phyloP scores from a whole-genome alignment of 2,888 invertebrate genomes.

The Myopa tessellatipennis region DNA sequence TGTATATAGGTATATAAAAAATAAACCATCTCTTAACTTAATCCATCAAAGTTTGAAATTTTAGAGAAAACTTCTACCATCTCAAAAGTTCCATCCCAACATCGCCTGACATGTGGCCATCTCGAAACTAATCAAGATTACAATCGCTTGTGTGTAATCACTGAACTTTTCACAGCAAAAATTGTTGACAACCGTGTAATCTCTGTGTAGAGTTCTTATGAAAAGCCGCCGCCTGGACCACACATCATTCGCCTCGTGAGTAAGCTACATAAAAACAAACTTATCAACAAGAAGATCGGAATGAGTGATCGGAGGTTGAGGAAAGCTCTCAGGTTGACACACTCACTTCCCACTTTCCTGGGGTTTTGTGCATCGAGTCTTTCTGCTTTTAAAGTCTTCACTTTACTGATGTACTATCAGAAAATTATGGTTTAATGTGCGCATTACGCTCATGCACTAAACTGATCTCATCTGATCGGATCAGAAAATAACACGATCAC shows the following conservation, averaged over 20 bases:
- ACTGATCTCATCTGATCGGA: slow-evolving; percentile 7
- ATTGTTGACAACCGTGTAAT: slow-evolving; percentile 9
- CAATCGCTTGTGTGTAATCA: slow-evolving; percentile 2
- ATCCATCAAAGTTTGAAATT: neutral
- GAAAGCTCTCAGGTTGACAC: slow-evolving; percentile 10
- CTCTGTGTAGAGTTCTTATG: neutral
- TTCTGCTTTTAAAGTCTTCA: too few relatives aligned
- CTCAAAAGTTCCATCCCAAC: neutral
- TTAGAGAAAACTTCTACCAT: neutral
- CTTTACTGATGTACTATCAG: slow-evolving; percentile 3
- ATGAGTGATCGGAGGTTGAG: neutral
- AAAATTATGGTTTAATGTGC: slow-evolving; percentile 24
- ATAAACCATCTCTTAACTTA: neutral
- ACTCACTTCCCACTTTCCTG: neutral
- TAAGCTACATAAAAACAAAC: slow-evolving; percentile 1
- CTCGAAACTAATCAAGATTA: neutral
- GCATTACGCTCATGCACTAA: slow-evolving; percentile 9
- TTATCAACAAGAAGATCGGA: slow-evolving; percentile 17
- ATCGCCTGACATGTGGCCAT: neutral
- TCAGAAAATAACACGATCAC: neutral
- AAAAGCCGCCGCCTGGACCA: slow-evolving; percentile 11
- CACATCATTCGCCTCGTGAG: slow-evolving; percentile 15
- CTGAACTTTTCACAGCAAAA: neutral
- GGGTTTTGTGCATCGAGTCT: too few relatives aligned
- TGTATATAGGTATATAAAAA: too few relatives aligned